phyloP scores from a whole-genome alignment of 2,888 invertebrate species.

The Trichogramma evanescens region DNA sequence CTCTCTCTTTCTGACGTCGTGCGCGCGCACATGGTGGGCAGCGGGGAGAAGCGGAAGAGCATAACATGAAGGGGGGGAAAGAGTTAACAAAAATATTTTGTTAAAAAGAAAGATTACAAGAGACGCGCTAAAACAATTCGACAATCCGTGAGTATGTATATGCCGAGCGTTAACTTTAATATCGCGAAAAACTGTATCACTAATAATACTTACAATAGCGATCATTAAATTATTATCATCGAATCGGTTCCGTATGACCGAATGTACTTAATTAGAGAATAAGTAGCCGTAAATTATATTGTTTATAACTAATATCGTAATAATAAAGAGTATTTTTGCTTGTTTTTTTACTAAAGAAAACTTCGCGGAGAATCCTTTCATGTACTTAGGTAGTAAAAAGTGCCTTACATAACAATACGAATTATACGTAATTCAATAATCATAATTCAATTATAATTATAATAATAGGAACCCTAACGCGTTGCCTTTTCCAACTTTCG shows the following conservation, averaged over 20 bases:
- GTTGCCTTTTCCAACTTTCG: slow-evolving; percentile 8
- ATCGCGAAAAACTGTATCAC: slow-evolving; percentile 16
- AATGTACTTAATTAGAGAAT: no score
- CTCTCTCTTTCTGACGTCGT: slow-evolving; percentile 1
- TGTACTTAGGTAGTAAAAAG: background rate
- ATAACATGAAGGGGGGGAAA: slow-evolving; percentile 8
- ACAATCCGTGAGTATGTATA: background rate
- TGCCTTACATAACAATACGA: background rate
- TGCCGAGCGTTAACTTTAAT: background rate
- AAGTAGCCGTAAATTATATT: no score
- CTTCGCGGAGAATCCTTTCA: background rate
- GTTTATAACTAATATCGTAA: no score
- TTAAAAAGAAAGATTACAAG: background rate
- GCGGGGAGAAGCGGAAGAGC: slow-evolving; percentile 5
- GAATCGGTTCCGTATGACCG: no score
- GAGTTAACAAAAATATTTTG: background rate
- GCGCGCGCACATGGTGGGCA: background rate
- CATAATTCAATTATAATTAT: no score
- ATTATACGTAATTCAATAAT: background rate
- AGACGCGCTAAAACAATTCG: background rate
- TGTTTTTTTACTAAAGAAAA: no score
- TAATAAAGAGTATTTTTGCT: no score
- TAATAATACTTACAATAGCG: slow-evolving; percentile 23
- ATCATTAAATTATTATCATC: no score
- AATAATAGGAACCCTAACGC: slow-evolving; percentile 18